Conservation (phyloP, 2,888 invertebrate genomes). For the Strigamia crassipes region DNA sequence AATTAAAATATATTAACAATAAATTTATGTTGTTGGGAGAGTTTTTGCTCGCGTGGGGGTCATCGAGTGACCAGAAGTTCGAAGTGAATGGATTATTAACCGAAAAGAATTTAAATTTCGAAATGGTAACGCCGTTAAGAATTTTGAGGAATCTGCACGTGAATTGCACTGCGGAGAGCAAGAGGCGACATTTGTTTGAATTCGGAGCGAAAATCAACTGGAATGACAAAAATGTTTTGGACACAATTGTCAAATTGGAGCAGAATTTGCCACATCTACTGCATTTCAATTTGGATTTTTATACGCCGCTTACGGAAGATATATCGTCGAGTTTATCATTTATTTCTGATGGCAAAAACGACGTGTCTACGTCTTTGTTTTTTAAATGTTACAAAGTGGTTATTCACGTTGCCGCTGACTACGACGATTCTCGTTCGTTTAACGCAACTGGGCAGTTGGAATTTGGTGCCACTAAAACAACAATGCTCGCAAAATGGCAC, state of each 20-base stretch:
- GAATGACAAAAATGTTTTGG: not conserved
- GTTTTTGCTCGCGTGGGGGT: not conserved
- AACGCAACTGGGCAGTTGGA: not conserved
- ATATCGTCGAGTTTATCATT: not conserved
- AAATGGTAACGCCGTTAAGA: not conserved
- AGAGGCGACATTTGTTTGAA: not conserved
- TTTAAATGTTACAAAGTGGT: not conserved
- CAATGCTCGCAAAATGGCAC: not conserved
- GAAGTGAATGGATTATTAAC: not conserved
- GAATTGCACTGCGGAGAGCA: not conserved
- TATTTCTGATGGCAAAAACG: not conserved
- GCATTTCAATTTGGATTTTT: not conserved
- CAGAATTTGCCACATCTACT: not conserved
- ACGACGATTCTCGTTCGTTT: not conserved
- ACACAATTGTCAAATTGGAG: not conserved
- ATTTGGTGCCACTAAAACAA: not conserved
- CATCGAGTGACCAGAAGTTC: not conserved
- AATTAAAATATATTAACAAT: not conserved
- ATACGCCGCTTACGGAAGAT: not conserved
- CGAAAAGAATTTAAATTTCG: not conserved
- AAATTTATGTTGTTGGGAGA: not conserved
- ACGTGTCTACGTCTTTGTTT: not conserved
- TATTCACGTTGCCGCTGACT: not conserved
- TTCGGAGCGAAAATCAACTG: not conserved
- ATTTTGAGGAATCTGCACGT: not conserved